Base-by-base conservation (phyloP, 2,113 vertebrate genomes). In the Salminus brasiliensis region DNA sequence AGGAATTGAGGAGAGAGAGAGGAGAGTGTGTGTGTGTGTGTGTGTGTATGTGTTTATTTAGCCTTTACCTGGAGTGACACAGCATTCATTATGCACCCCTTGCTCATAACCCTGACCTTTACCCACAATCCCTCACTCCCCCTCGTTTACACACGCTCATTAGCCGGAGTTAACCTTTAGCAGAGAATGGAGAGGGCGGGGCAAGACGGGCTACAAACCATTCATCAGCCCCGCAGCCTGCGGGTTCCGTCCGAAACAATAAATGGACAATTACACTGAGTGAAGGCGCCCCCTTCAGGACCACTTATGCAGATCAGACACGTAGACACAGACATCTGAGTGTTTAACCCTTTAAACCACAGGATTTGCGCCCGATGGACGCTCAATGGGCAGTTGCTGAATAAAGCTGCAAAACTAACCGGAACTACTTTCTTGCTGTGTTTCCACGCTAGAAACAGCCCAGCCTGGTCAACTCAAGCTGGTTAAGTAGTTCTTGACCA, bases 161-260 rank as follows among this genome's bases (percentile, higher is more conserved):
- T 85, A 79, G 62, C 15, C 52, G 71, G 62, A 59, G 59, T 85
- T 82, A 85, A 82, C 80, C 76, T 82, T 76, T 79, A 18, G 25
- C 65, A 55, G 57, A 55, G 30, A 67, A 68, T 39, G 63, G 74
- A 36, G 62, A 53, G 62, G n/a, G 57, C 3, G 36, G 57, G 29
- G 43, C 43, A 45, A 11, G 43, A 15, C 12, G 43, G 43, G 43
- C 16, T 63, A 5, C 16, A 30, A 30, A 30, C 57, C 6, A 34
- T 63, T 63, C 18, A 63, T 63, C 59, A 63, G 27, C 43, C 43
- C 18, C n/a, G 21, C 57, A 32, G 12, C 29, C 59, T 32, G 5
- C n/a, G 59, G 2, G 16, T 32, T 62, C 29, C 30, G 29, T 18
- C 32, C 5, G 34, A 5, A 34, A n/a, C 30, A 34, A 34, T 30